Evolutionary conservation across 64 coral and sea anemone species (phyloP).

Genomic region (Orbicella faveolata): DNA sequence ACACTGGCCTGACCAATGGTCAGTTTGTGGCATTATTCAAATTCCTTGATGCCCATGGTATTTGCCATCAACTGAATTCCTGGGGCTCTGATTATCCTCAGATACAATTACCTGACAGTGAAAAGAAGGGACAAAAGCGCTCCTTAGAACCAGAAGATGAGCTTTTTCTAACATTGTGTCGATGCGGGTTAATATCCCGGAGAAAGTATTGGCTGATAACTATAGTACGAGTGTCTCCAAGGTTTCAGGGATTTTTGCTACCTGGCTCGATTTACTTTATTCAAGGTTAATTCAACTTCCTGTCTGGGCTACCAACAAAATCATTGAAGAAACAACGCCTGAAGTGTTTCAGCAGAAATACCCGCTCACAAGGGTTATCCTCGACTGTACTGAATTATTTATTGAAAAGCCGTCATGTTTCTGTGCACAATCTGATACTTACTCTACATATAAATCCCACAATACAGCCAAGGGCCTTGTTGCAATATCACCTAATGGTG

Average conservation of each 20-base stretch:
- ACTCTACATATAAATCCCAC: conserved; percentile 51
- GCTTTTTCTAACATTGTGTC: conserved; percentile 52
- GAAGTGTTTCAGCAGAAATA: conserved; percentile 42
- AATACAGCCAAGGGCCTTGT: conserved; percentile 64
- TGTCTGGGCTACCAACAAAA: conserved; percentile 67
- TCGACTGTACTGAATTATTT: conserved; percentile 65
- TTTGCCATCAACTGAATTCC: conserved; percentile 54
- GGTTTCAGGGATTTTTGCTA: conserved; percentile 48
- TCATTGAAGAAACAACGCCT: conserved; percentile 66
- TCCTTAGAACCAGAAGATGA: conserved; percentile 17
- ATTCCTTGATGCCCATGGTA: conserved; percentile 42
- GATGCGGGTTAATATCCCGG: conserved; percentile 54
- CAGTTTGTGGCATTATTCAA: conserved; percentile 57
- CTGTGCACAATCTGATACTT: conserved; percentile 53
- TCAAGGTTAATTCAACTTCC: conserved; percentile 51
- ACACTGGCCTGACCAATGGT: conserved; percentile 51
- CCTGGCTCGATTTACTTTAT: conserved; percentile 63
- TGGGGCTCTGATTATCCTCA: conserved; percentile 61
- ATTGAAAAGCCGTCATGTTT: conserved; percentile 65
- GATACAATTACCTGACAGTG: conserved; percentile 30
- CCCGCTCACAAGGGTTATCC: conserved; percentile 53
- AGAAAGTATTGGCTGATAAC: conserved; percentile 64
- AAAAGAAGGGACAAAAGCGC: conserved; percentile 56
- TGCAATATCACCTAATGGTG: conserved; percentile 58
- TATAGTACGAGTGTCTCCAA: conserved; percentile 49